Conservation (phyloP, 2,797 vertebrate genomes). For the Sebastes nivosus region DNA sequence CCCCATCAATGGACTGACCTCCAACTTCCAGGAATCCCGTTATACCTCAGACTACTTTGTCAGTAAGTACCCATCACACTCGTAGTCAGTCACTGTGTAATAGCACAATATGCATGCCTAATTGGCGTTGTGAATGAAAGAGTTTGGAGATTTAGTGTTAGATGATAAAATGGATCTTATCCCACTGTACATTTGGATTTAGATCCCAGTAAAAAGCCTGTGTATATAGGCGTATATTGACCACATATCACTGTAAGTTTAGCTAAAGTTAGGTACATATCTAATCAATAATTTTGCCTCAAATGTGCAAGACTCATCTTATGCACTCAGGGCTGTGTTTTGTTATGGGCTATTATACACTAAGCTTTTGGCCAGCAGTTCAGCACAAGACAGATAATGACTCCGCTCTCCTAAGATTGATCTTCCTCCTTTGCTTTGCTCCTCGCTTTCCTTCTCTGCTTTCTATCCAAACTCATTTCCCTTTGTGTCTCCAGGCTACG, state of each 20-base stretch:
- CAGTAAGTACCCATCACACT: constrained; percentile 89
- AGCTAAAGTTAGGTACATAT: neutral
- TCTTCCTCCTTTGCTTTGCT: constrained; percentile 20
- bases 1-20: constrained; percentile 90
- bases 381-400: constrained; percentile 30
- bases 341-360: neutral
- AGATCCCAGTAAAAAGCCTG: neutral
- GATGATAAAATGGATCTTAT: neutral
- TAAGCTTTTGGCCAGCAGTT: constrained; percentile 5
- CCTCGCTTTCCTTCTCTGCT: constrained; percentile 23
- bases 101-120: neutral
- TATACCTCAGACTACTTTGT: constrained; percentile 99
- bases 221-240: neutral
- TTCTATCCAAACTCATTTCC: constrained; percentile 29
- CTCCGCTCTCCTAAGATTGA: constrained; percentile 23
- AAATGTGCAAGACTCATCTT: constrained; percentile 3
- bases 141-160: neutral
- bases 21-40: constrained; percentile 93
- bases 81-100: constrained; percentile 16
- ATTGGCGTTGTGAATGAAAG: constrained; percentile 7
- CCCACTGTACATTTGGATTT: neutral
- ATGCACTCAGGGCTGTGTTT: neutral
- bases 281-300: neutral
- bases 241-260: neutral
- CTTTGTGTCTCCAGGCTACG: constrained; percentile 87